A percentile compares a stretch with the other conserved stretches of the same genome.
phyloP scores from a whole-genome alignment of 2,888 invertebrate genomes.

The Apamea monoglypha region DNA sequence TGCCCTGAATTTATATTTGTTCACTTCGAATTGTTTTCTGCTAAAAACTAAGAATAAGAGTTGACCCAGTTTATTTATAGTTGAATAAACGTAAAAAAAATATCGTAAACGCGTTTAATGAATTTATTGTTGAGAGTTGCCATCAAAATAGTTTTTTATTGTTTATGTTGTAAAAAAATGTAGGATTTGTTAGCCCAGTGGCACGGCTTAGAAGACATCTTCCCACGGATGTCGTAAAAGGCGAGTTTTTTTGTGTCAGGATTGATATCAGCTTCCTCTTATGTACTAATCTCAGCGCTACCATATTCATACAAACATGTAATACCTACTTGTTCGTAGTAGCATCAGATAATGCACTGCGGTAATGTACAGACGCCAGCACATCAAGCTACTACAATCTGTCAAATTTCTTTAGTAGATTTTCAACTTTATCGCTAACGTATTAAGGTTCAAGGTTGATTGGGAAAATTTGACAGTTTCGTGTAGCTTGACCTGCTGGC shows the following conservation, averaged over 20 bases:
- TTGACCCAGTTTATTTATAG: conserved; percentile 61
- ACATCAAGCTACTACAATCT: no score
- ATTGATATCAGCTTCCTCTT: background rate
- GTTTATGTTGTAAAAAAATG: conserved; percentile 41
- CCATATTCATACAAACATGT: background rate
- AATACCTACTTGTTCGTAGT: background rate
- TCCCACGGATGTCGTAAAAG: conserved; percentile 34
- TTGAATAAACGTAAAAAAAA: conserved; percentile 27
- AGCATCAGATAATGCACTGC: background rate
- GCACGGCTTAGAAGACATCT: background rate
- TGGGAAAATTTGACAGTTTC: no score
- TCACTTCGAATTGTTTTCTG: conserved; percentile 65
- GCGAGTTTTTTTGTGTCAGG: conserved; percentile 11
- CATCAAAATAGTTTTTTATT: conserved; percentile 49
- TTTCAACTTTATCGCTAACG: no score
- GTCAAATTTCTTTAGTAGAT: no score
- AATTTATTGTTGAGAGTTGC: conserved; percentile 49
- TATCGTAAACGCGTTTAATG: conserved; percentile 61
- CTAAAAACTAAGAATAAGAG: conserved; percentile 53
- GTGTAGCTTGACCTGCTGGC: no score
- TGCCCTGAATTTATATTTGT: conserved; percentile 70
- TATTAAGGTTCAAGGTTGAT: no score
- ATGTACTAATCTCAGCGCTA: background rate
- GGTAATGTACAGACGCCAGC: background rate
- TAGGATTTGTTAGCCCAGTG: conserved; percentile 18